Evolutionary conservation across 2,888 invertebrate species (phyloP), one percentile per base, ranked within the genome.

Genomic region (Ophioninae sp.): DNA sequence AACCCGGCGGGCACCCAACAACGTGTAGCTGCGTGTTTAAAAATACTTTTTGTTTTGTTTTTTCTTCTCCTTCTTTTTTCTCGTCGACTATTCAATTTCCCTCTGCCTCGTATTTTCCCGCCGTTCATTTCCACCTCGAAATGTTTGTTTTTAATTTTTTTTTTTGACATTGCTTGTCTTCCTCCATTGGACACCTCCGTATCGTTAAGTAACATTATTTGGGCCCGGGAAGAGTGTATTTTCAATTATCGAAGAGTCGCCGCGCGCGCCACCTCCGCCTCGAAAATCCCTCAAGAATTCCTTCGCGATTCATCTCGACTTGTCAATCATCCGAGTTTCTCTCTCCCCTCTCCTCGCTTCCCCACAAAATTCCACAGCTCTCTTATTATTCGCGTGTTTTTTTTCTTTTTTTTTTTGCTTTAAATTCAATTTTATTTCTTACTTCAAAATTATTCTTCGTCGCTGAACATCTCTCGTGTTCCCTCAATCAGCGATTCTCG

Each of bases 181-280:
- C 41, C 23, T 59, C 6, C n/a, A n/a, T 0, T 30, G 30, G 39
- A 68, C n/a, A 23, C 41, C 17, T 23, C 59, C 68, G 76, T 59
- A 68, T 67, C 68, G 76, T 75, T 85, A 88, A 88, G 85, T 89
- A 92, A 92, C 91, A 90, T 91, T 90, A 91, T 90, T 92, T 92
- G 92, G 92, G 92, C 92, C 92, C 92, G 91, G 91, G 90, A 91
- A 92, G 90, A 91, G 90, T 91, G 89, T 91, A 89, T 91, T 88
- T 87, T 85, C 85, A 85, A 86, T 87, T 89, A 87, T 88, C 84
- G 84, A 87, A 88, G 88, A 88, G 87, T 87, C 85, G 85, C 88
- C 88, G 86, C 85, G 85, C 88, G 86, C 85, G 86, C 85, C 85
- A 83, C 86, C 9, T 59, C 68, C 79, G 78, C 51, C 75, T n/a